Base-by-base conservation (phyloP, 2,113 vertebrate genomes). In the Hylia prasina region DNA sequence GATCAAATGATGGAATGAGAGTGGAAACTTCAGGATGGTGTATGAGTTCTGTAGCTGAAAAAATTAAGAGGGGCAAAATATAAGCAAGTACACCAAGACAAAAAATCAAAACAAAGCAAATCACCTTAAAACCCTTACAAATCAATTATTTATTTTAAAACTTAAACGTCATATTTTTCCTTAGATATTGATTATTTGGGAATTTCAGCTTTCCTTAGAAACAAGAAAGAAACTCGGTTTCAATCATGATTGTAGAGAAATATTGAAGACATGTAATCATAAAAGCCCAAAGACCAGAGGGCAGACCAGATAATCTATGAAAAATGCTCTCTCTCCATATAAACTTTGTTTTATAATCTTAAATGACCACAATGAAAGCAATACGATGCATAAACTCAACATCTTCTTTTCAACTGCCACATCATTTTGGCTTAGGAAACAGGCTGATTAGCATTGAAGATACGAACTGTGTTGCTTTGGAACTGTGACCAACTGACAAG, bases 401-500 rank as follows among this genome's bases (percentile, higher is more conserved):
- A 18, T 56, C 45, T n/a, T 47, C 7, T 24, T 60, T 51, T 47
- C 2, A 3, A 35, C 5, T 48, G 33, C 21, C 27, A 3, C 4
- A 9, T 24, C 14, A 39, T 39, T 89, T 60, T 89, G 45, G 7
- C 15, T 81, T 35, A 48, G 48, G 44, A 72, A 80, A 27, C 3
- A 45, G 31, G 7, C 8, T 1, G 1, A 44, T 51, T 44, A 42
- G 1, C 35, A 56, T 2, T 9, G 25, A 68, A 80, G 11, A 42
- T 6, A 12, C 60, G 68, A 72, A 69, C 40, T 11, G 0, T 31
- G 5, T 57, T 72, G 9, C 33, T 69, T 94, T 83, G 57, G 68
- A 54, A 51, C 39, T 21, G 27, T 0, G 0, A 33, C 10, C 11
- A 30, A 0, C 7, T 22, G 33, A 10, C 13, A 80, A 47, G 22